Conservation (phyloP, 2,888 invertebrate genomes). For the Acrobasis consociella region DNA sequence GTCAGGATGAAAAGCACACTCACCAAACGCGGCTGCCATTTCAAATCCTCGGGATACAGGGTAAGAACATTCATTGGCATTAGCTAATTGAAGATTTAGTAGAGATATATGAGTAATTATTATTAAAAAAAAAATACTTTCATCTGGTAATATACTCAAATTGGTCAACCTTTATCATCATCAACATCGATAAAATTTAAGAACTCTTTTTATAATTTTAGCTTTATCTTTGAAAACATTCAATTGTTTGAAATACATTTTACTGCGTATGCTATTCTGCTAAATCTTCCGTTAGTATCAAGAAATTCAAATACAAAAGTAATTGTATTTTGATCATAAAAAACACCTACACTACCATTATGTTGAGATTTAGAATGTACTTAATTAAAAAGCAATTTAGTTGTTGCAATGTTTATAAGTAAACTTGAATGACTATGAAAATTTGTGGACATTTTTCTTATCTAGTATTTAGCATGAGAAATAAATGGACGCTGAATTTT, state of each 20-base stretch:
- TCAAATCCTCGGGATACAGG: conserved; percentile 97
- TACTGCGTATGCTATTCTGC: not conserved
- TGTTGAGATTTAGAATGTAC: not conserved
- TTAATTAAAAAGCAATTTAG: not conserved
- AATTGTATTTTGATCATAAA: not conserved
- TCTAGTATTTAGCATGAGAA: conserved; percentile 62
- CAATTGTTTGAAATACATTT: too few relatives aligned
- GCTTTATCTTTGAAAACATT: too few relatives aligned
- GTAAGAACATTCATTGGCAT: conserved; percentile 81
- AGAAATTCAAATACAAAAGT: not conserved
- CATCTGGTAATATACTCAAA: too few relatives aligned
- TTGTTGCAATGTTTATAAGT: conserved; percentile 27
- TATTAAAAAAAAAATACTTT: too few relatives aligned
- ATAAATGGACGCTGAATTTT: conserved; percentile 76
- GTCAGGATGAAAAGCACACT: conserved; percentile 98
- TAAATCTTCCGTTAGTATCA: not conserved
- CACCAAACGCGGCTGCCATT: conserved; percentile 98
- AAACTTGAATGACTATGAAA: conserved; percentile 52
- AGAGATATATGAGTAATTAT: not conserved
- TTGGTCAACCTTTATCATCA: not conserved
- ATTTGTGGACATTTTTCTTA: conserved; percentile 67
- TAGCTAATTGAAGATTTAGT: conserved; percentile 15
- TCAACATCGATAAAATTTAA: too few relatives aligned
- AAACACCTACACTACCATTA: not conserved
- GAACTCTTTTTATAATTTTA: too few relatives aligned